A percentile compares a stretch with the other conserved stretches of the same genome.
Evolutionary conservation across 2,113 vertebrate genomes (phyloP).

Genomic region (Embiotoca jacksoni): DNA sequence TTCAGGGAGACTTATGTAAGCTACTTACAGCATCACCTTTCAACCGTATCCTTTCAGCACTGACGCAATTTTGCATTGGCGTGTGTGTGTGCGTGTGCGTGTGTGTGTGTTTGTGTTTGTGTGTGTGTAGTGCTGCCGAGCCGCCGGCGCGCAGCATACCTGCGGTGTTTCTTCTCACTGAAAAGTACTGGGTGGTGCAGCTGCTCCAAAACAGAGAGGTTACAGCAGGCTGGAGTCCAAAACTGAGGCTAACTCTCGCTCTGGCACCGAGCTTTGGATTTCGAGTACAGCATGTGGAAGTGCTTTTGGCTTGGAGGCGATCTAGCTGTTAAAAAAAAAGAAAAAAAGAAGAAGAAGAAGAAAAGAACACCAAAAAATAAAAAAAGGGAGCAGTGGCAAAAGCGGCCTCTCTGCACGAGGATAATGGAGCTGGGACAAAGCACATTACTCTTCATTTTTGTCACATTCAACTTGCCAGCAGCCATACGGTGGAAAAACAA

Average conservation of each 20-base stretch:
- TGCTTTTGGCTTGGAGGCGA: constrained; percentile 73
- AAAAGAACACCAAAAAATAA: constrained; percentile 5
- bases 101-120: too few relatives aligned
- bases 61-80: constrained; percentile 38
- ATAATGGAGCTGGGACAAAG: constrained; percentile 57
- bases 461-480: constrained; percentile 66
- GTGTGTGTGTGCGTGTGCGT: too few relatives aligned
- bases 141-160: constrained; percentile 71
- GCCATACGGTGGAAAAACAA: constrained; percentile 69
- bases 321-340: constrained; percentile 7
- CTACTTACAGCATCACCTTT: constrained; percentile 4
- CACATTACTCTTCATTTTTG: constrained; percentile 83
- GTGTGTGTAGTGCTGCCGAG: constrained; percentile 48
- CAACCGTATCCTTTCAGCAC: constrained; percentile 30
- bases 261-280: constrained; percentile 66
- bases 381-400: constrained; percentile 39
- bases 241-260: constrained; percentile 56
- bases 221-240: constrained; percentile 72
- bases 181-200: constrained; percentile 75
- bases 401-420: constrained; percentile 23
- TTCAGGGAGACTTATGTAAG: constrained; percentile 23
- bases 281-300: constrained; percentile 82
- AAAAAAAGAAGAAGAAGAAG: not conserved
- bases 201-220: constrained; percentile 71
- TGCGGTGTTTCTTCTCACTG: constrained; percentile 75